phyloP scores from a whole-genome alignment of 2,888 invertebrate genomes.

The Dicyrtomina minuta region DNA sequence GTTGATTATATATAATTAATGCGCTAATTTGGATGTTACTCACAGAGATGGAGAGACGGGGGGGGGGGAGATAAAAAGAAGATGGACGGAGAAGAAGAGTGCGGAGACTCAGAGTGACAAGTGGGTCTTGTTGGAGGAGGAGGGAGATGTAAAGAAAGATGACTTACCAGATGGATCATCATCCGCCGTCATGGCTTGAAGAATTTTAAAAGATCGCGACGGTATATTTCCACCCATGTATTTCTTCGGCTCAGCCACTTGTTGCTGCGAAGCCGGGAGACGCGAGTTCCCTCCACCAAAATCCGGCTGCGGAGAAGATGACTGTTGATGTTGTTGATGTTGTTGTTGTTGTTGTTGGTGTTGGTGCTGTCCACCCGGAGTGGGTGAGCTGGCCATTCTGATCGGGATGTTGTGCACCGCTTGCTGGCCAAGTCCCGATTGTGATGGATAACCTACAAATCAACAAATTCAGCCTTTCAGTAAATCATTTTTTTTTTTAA shows the following conservation, averaged over 20 bases:
- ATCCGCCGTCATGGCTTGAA: conserved; percentile 76
- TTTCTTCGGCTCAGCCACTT: conserved; percentile 67
- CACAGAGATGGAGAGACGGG: no score
- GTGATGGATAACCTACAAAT: conserved; percentile 7
- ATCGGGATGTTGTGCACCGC: conserved; percentile 50
- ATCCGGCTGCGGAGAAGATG: background rate
- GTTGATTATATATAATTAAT: no score
- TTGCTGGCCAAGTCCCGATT: background rate
- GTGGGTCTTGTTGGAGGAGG: no score
- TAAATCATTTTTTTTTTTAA: no score
- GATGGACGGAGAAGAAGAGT: no score
- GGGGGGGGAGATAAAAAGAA: no score
- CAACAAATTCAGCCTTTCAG: no score
- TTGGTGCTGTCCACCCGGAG: no score
- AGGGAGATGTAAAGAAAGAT: no score
- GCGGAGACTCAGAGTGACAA: no score
- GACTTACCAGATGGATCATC: conserved; percentile 56
- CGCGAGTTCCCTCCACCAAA: no score
- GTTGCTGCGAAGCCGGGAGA: conserved; percentile 67
- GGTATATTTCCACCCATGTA: conserved; percentile 78
- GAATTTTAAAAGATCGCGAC: conserved; percentile 74
- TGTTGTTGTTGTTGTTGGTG: background rate
- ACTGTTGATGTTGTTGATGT: background rate
- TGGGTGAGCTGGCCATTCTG: conserved; percentile 34
- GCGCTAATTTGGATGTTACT: no score